These are phyloP conservation scores for Guaruba guarouba DNA, from an alignment of 2,113 vertebrate genomes.

Conservation along the genomic window DNA sequence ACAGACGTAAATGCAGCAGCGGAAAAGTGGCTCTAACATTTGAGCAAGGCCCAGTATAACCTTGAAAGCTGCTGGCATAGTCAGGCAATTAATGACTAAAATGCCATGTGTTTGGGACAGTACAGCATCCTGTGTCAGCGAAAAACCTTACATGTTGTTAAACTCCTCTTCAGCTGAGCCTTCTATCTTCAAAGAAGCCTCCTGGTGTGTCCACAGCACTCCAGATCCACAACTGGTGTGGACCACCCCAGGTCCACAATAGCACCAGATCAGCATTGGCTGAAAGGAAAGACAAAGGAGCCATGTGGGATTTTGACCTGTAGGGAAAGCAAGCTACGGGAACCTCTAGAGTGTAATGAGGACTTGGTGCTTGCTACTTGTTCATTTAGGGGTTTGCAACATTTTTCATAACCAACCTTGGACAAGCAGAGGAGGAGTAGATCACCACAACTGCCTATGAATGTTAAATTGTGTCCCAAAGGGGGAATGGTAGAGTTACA, in stretches of 20 bases:
- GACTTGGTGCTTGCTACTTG: not conserved
- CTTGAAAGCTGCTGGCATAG: not conserved
- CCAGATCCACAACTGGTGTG: not conserved
- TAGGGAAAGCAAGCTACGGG: not conserved
- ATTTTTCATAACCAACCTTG: not conserved
- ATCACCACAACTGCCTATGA: rapidly evolving
- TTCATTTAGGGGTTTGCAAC: not conserved
- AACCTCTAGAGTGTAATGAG: not conserved
- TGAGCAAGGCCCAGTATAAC: not conserved
- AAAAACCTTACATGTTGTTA: not conserved
- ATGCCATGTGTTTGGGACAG: not conserved
- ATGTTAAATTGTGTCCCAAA: not conserved
- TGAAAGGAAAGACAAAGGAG: not conserved
- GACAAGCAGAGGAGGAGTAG: not conserved
- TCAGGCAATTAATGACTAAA: not conserved
- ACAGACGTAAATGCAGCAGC: not conserved
- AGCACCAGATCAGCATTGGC: not conserved
- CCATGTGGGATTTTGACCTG: not conserved
- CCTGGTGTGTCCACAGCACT: not conserved
- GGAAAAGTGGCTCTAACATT: not conserved
- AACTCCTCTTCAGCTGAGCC: not conserved
- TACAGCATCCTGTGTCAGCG: not conserved
- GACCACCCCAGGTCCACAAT: not conserved
- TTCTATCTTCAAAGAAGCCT: not conserved
- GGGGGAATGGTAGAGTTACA: not conserved